A percentile compares a stretch with the other conserved stretches of the same genome.
Conservation (phyloP, 2,888 invertebrate genomes). For the Ptycholaimellus sp. region DNA sequence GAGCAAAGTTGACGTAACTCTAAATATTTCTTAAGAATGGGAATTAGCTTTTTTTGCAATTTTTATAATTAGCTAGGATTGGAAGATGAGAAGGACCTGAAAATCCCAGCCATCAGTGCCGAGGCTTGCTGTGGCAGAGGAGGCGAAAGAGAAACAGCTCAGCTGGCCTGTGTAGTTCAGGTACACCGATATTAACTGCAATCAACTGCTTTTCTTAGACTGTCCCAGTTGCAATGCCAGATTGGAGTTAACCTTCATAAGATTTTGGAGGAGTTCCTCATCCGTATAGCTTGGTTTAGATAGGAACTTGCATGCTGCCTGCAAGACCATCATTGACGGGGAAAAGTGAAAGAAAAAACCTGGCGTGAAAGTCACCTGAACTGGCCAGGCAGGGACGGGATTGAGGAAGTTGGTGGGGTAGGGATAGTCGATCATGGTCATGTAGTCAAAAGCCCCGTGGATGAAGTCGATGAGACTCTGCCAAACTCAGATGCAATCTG, state of each 20-base stretch:
- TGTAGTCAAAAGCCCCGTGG: slow-evolving; percentile 43
- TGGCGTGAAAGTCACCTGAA: slow-evolving; percentile 32
- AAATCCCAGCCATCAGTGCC: slow-evolving; percentile 53
- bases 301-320: slow-evolving; percentile 1
- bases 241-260: too few relatives aligned
- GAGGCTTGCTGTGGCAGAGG: slow-evolving; percentile 37
- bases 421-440: slow-evolving; percentile 83
- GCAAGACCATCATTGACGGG: background rate
- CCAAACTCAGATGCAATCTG: slow-evolving; percentile 22
- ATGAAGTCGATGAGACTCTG: slow-evolving; percentile 43
- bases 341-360: too few relatives aligned
- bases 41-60: too few relatives aligned
- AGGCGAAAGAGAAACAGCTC: slow-evolving; percentile 42
- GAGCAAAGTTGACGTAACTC: too few relatives aligned
- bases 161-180: slow-evolving; percentile 52
- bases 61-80: too few relatives aligned
- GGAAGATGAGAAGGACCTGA: slow-evolving; percentile 44
- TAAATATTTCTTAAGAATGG: too few relatives aligned
- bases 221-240: too few relatives aligned
- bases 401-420: slow-evolving; percentile 52
- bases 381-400: slow-evolving; percentile 52
- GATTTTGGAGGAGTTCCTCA: too few relatives aligned
- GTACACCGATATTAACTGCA: too few relatives aligned
- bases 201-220: too few relatives aligned
- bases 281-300: background rate